These are phyloP conservation scores for Bradypus variegatus DNA, from an alignment of 2,797 vertebrate genomes.

Conservation along the genomic window DNA sequence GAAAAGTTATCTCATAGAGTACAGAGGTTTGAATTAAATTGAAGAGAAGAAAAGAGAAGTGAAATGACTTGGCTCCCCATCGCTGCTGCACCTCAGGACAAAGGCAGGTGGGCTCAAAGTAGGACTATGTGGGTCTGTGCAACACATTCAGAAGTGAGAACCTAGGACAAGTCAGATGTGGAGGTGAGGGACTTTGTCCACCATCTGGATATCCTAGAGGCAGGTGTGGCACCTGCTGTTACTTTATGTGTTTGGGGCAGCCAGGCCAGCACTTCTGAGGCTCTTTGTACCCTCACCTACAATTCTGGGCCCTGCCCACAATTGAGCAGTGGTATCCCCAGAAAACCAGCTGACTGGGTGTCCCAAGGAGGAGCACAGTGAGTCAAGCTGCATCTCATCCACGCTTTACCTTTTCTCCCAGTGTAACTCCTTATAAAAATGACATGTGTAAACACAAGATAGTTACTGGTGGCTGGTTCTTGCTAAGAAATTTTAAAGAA, in stretches of 20 bases:
- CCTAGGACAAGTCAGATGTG: neutral
- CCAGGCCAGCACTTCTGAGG: neutral
- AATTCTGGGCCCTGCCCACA: conserved; percentile 12
- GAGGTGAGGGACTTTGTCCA: neutral
- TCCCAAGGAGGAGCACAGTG: neutral
- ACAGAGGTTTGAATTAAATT: neutral
- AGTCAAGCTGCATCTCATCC: conserved; percentile 14
- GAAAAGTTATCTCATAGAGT: neutral
- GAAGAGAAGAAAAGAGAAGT: neutral
- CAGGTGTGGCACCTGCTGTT: conserved; percentile 6
- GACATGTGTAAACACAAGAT: neutral
- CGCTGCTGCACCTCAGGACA: neutral
- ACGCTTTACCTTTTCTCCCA: neutral
- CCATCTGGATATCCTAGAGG: neutral
- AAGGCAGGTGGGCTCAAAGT: neutral
- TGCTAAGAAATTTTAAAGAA: conserved; percentile 33
- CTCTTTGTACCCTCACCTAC: neutral
- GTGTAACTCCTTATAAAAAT: conserved; percentile 37
- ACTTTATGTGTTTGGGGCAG: conserved; percentile 16
- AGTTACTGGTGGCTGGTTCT: conserved; percentile 7
- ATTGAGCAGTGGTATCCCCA: neutral
- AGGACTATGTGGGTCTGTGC: neutral
- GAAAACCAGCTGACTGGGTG: neutral
- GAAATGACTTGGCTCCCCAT: neutral
- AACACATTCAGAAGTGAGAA: neutral